Percentiles rank a stretch among this genome's conserved stretches.
Conservation (phyloP, 2,797 vertebrate genomes). For the Pygocentrus nattereri region DNA sequence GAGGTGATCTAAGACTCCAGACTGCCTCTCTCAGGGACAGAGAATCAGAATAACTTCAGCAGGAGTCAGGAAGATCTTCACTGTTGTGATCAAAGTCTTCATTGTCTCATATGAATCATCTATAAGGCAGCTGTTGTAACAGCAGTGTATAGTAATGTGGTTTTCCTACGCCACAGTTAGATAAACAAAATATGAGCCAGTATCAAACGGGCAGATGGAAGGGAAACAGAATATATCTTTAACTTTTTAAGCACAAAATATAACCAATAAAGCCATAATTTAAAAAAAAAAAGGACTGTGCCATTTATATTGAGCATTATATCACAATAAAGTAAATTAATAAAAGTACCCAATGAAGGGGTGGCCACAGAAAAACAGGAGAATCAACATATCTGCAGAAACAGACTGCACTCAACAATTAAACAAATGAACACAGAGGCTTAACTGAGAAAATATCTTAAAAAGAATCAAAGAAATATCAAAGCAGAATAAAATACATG, state of each 20-base stretch:
- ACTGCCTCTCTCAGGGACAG: constrained; percentile 1
- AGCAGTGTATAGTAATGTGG: background rate
- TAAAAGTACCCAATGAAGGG: background rate
- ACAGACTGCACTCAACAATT: too few species aligned
- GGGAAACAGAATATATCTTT: background rate
- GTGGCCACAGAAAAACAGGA: background rate
- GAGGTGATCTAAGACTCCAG: constrained; percentile 17
- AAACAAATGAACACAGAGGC: too few species aligned
- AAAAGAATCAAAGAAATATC: too few species aligned
- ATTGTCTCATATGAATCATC: background rate
- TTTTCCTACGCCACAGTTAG: background rate
- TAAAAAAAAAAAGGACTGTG: too few species aligned
- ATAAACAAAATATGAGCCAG: background rate
- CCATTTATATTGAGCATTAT: background rate
- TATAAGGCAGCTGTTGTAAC: background rate
- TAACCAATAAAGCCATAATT: too few species aligned
- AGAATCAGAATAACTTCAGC: constrained; percentile 1
- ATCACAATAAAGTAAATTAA: background rate
- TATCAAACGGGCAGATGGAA: background rate
- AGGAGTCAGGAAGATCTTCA: constrained; percentile 2
- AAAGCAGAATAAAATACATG: too few species aligned
- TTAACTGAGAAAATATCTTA: too few species aligned
- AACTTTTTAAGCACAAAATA: too few species aligned
- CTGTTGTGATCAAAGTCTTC: background rate
- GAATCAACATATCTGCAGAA: too few species aligned